Conservation (phyloP, 2,113 vertebrate species). For the Girardinichthys multiradiatus region DNA sequence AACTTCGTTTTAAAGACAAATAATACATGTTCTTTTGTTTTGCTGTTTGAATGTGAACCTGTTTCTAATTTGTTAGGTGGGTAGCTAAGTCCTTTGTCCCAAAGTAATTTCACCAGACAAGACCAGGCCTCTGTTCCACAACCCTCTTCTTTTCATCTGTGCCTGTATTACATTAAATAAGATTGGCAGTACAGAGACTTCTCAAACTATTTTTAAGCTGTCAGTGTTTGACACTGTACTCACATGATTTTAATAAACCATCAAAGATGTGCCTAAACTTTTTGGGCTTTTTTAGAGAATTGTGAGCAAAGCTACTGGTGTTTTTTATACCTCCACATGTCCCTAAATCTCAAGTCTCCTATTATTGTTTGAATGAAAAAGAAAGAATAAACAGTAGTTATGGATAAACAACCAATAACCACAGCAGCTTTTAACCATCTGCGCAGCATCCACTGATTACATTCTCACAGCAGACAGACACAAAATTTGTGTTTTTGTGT, state of each 20-base stretch:
- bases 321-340: conserved; percentile 44
- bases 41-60: conserved; percentile 69
- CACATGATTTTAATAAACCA: conserved; percentile 44
- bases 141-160: conserved; percentile 27
- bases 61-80: conserved; percentile 73
- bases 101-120: conserved; percentile 63
- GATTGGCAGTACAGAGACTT: conserved; percentile 34
- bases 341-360: conserved; percentile 56
- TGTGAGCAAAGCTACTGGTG: conserved; percentile 45
- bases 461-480: conserved; percentile 51
- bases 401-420: conserved; percentile 44
- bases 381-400: conserved; percentile 39
- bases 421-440: conserved; percentile 47
- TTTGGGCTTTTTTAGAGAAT: conserved; percentile 21
- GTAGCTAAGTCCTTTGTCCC: conserved; percentile 59
- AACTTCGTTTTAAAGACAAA: conserved; percentile 40
- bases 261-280: conserved; percentile 15
- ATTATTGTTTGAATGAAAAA: conserved; percentile 38
- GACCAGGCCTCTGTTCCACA: conserved; percentile 61
- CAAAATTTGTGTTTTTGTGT: conserved; percentile 48
- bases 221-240: conserved; percentile 28
- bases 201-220: conserved; percentile 39
- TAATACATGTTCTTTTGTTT: conserved; percentile 57
- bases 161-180: conserved; percentile 44
- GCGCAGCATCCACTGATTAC: conserved; percentile 45